Evolutionary conservation across 2,797 vertebrate genomes (phyloP).

Genomic region (Amblyraja radiata): DNA sequence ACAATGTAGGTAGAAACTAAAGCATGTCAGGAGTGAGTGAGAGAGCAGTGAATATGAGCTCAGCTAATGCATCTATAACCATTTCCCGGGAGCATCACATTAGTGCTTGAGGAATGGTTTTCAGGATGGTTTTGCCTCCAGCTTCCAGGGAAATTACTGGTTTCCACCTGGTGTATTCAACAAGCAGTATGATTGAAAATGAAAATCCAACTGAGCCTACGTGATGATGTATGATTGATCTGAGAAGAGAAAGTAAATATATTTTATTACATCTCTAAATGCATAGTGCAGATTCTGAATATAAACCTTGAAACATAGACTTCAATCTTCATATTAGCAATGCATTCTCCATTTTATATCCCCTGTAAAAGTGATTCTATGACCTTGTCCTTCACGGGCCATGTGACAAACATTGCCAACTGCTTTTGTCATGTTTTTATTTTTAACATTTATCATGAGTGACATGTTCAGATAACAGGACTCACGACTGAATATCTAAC

Average conservation of each 20-base stretch:
- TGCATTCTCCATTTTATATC: neutral
- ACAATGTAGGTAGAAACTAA: neutral
- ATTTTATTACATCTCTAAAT: neutral
- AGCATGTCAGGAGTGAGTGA: neutral
- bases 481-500: neutral
- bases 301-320: neutral
- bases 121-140: neutral
- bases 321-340: neutral
- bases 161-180: neutral
- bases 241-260: neutral
- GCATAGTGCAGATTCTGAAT: neutral
- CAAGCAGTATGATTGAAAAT: neutral
- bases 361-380: neutral
- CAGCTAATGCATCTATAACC: neutral
- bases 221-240: neutral
- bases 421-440: neutral
- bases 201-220: neutral
- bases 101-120: neutral
- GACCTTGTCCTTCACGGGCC: neutral
- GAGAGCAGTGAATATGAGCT: neutral
- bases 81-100: neutral
- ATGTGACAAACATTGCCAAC: neutral
- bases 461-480: neutral
- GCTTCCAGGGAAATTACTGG: neutral
- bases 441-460: conserved; percentile 3